phyloP scores from a whole-genome alignment of 2,113 vertebrate species.

The Loxodonta africana region DNA sequence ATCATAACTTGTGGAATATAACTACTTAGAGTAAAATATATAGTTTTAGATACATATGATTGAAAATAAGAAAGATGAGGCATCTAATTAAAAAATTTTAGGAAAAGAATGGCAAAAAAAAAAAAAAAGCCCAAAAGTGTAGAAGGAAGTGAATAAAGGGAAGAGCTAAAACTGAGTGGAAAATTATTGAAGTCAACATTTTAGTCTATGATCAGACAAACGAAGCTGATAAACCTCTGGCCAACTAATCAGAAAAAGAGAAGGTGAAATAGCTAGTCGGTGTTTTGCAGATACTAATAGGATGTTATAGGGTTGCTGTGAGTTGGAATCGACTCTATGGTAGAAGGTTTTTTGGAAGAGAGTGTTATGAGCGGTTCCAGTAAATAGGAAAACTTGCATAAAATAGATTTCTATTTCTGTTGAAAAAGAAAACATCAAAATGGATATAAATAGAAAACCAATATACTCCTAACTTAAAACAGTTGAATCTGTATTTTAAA shows the following conservation, averaged over 20 bases:
- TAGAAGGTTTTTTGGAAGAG: neutral
- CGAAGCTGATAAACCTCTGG: neutral
- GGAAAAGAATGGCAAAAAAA: neutral
- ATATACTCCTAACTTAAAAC: neutral
- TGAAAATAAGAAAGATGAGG: neutral
- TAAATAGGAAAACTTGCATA: neutral
- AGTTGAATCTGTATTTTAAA: neutral
- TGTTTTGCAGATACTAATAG: neutral
- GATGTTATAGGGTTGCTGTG: neutral
- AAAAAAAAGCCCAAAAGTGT: neutral
- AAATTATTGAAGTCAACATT: neutral
- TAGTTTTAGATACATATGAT: neutral
- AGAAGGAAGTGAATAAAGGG: neutral
- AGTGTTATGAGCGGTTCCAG: neutral
- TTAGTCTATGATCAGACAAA: neutral
- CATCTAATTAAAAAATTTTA: neutral
- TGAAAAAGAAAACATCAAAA: neutral
- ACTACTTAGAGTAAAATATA: neutral
- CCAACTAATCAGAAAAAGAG: neutral
- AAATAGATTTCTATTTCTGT: neutral
- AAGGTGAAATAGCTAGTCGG: neutral
- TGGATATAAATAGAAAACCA: neutral
- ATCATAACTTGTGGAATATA: neutral
- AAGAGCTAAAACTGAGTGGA: conserved; percentile 17
- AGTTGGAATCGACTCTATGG: too few relatives aligned